A percentile compares a stretch with the other conserved stretches of the same genome.
Conservation (phyloP, 1,140 invertebrate genomes). For the Maconellicoccus hirsutus region DNA sequence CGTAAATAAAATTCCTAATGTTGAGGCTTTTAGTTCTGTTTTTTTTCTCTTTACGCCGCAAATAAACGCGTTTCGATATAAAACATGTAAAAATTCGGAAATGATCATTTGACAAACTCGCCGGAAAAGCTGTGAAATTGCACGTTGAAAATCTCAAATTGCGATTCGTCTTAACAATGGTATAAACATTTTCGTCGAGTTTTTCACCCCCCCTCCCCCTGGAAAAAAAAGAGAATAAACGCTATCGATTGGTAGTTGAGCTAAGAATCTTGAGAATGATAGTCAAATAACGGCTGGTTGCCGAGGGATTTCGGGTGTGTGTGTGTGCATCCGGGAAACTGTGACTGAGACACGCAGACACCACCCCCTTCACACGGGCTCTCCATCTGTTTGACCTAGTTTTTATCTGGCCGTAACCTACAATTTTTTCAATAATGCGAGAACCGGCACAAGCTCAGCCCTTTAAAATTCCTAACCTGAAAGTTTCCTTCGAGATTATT, state of each 20-base stretch:
- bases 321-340: constrained; percentile 6
- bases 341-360: background rate
- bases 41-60: background rate
- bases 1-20: background rate
- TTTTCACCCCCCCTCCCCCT: no score
- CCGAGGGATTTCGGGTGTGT: background rate
- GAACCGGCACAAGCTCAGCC: background rate
- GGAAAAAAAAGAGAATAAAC: no score
- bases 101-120: background rate
- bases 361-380: background rate
- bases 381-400: background rate
- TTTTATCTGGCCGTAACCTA: constrained; percentile 7
- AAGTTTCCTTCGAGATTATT: background rate
- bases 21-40: background rate
- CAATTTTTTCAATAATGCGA: constrained; percentile 1
- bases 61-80: no score
- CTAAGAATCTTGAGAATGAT: background rate
- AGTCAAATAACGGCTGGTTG: constrained; percentile 1
- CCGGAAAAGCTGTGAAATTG: no score
- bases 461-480: background rate
- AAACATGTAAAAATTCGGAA: background rate
- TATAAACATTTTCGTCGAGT: background rate
- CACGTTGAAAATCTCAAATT: no score
- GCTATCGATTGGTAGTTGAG: constrained; percentile 2
- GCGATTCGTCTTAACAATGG: background rate